Evolutionary conservation across 2,888 invertebrate species (phyloP), one percentile per base, ranked within the genome.

Genomic region (Lamproptera curius): DNA sequence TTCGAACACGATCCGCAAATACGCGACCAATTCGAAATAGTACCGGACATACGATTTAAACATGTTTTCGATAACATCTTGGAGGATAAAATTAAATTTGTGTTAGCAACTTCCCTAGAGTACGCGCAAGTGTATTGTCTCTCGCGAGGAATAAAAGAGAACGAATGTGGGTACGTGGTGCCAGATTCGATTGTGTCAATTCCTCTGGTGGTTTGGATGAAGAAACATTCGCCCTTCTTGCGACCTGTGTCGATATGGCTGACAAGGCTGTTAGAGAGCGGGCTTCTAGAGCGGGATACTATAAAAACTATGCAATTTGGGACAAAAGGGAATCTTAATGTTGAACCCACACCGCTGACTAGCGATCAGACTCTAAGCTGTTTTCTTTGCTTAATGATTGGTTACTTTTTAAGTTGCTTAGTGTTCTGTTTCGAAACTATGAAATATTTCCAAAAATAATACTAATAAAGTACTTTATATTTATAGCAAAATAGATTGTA

Each of bases 171-270:
- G 0, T 68, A 77, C 41, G 54, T 80, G 1, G 61, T 83, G 2
- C 69, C 78, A 0, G 80, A 81, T 43, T 76, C 76, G 0, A 79
- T 82, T 17, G 61, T 82, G 60, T 73, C 74, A 1, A 65, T 78
- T 3, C 79, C 81, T 4, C 58, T 80, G 38, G 81, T 80, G 1
- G 63, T 81, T 11, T 81, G 77, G 80, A 73, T 75, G 67, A 72
- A 58, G 44, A 67, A 65, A 49, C 62, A 72, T 44, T 82, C 82
- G 9, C 73, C 79, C 1, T 80, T 75, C 42, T 54, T 56, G 1
- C 58, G 56, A 10, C 58, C 74, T 0, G 44, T 81, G 6, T 53
- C 64, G 0, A 47, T 61, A 8, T 80, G 78, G 81, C 53, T 81
- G 2, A 72, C 72, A n/a, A 63, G 80, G 17, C 57, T 81, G 34